These are phyloP conservation scores for Galerucella calmariensis DNA, from an alignment of 2,888 invertebrate genomes.

Conservation along the genomic window DNA sequence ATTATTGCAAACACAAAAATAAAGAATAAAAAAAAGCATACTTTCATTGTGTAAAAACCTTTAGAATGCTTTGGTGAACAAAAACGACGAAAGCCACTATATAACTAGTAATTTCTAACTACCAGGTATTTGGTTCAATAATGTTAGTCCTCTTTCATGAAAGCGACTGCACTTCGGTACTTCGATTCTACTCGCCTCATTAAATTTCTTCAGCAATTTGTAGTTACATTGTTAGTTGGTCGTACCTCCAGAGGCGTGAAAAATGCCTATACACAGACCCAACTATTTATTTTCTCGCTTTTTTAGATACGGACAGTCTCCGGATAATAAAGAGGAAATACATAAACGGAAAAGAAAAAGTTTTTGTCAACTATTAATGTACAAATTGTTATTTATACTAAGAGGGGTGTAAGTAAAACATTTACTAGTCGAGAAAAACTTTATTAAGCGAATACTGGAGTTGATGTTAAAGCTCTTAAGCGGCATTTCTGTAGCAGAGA, in stretches of 20 bases:
- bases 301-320: conserved; percentile 16
- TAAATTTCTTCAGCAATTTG: conserved; percentile 34
- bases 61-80: conserved; percentile 18
- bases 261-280: conserved; percentile 22
- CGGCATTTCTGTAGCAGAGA: too few relatives aligned
- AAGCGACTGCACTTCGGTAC: conserved; percentile 22
- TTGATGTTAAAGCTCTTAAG: too few relatives aligned
- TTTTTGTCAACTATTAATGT: too few relatives aligned
- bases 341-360: not conserved
- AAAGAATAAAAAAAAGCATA: not conserved
- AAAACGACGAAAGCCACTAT: conserved; percentile 23
- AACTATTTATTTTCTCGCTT: conserved; percentile 12
- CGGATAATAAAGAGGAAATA: not conserved
- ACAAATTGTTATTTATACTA: too few relatives aligned
- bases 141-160: conserved; percentile 29
- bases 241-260: conserved; percentile 31
- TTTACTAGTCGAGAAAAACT: too few relatives aligned
- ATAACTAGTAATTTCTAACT: conserved; percentile 19
- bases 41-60: conserved; percentile 5
- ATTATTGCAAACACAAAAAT: not conserved
- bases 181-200: conserved; percentile 32
- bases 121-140: conserved; percentile 33
- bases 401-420: too few relatives aligned
- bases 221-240: conserved; percentile 33
- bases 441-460: too few relatives aligned